Evolutionary conservation across 2,888 invertebrate genomes (phyloP), one percentile per base, ranked within the genome.

Genomic region (Drosophila quinaria): DNA sequence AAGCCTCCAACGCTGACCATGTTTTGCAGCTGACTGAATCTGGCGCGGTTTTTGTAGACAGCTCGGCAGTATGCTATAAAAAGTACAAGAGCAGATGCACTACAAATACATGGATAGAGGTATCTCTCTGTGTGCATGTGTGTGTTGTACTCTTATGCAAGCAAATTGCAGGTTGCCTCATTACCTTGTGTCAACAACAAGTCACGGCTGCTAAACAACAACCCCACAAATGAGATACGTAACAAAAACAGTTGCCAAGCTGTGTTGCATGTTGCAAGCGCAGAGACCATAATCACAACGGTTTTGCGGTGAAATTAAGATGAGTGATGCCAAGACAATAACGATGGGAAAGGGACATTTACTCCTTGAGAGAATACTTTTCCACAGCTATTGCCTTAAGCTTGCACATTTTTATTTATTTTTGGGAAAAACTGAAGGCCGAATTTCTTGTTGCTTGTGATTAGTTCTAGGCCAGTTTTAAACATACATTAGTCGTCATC

Each of bases 101-200:
- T 39, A n/a, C 55, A 41, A 47, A 35, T 47, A 59, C 50, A 47
- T 67, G 37, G 62, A 51, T 50, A 39, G 11, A 39, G 60, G 41
- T 44, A n/a, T 33, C 13, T 58, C 25, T 46, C 29, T 47, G 46
- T 33, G 55, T 51, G 41, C 35, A 19, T 63, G 54, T 69, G 44
- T 56, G n/a, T 37, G 54, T 58, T 47, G 56, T 31, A 61, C 54
- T 70, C 82, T 85, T 87, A 80, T 85, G 82, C 83, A 85, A 86
- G 83, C 80, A 89, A 83, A 75, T 82, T 75, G 88, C 55, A 60
- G 83, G 29, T 65, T 68, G 82, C 55, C 85, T 88, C 86, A 86
- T 86, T 86, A 86, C 86, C 86, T 85, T 86, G 70, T 89, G 86
- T 86, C 86, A 86, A 86, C 86, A 86, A 87, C 86, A 86, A 87